Base-by-base conservation (phyloP, 2,888 invertebrate species). In the Metalampra italica region DNA sequence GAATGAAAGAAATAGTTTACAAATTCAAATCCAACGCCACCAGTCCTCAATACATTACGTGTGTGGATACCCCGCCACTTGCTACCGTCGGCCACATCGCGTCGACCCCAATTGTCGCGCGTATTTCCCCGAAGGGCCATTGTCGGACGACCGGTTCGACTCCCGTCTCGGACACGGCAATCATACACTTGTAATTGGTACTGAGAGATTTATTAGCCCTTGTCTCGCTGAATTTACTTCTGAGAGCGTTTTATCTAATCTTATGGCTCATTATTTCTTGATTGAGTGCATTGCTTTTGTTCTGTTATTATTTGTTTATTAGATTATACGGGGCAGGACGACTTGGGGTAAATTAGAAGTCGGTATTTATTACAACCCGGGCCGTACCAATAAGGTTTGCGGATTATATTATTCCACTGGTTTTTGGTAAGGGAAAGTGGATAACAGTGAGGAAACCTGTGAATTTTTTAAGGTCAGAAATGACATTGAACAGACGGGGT, bases 141-240 rank as follows among this genome's bases (percentile, higher is more conserved):
- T 76, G 72, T 22, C 29, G 64, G 60, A 56, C 47, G 58, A 40
- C 55, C 53, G 47, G 50, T 43, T 44, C 52, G 48, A 47, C 50
- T 44, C 39, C 9, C 61, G 57, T 62, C 60, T 52, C 58, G 57
- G 62, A 62, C 56, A 56, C 60, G 57, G 59, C 76, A 75, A 83
- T 84, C 82, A 84, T 82, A 80, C 69, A 69, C 68, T 68, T 72
- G 74, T 83, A 84, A 85, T 85, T 84, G 82, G 73, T 68, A 75
- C 65, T 56, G 69, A 72, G 75, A 85, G 83, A 86, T 85, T 83
- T 85, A 86, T 82, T 74, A 74, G 61, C 60, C 59, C 63, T 64
- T 75, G 78, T 81, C 82, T 70, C 67, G 59, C 60, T 62, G 68
- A 74, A 66, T 82, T 78, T 71, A 69, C 70, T 76, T 68, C 66